Conservation (phyloP, 2,888 invertebrate species). For the Agrenia bidenticulata region DNA sequence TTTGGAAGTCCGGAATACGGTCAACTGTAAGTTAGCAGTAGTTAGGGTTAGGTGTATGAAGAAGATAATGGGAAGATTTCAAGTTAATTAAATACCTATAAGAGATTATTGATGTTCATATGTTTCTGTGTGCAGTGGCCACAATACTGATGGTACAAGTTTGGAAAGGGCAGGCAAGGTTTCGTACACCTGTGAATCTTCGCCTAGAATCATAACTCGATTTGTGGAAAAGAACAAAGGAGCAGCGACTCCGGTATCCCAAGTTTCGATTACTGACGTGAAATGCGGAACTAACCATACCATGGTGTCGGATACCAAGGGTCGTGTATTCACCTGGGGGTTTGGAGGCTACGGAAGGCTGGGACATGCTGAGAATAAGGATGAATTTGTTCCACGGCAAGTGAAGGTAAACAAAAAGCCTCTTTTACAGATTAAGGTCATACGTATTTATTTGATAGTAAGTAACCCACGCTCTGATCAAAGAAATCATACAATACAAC, state of each 20-base stretch:
- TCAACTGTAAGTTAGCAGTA: conserved; percentile 69
- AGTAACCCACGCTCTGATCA: no score
- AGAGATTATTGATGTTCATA: background rate
- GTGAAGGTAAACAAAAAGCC: conserved; percentile 22
- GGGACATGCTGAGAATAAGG: conserved; percentile 89
- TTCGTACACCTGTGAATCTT: conserved; percentile 79
- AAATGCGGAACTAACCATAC: conserved; percentile 87
- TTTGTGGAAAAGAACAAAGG: conserved; percentile 87
- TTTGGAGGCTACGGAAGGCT: conserved; percentile 85
- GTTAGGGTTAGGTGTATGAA: no score
- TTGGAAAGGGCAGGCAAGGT: conserved; percentile 87
- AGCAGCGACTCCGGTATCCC: conserved; percentile 74
- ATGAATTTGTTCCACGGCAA: conserved; percentile 76
- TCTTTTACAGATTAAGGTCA: no score
- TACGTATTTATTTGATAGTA: no score
- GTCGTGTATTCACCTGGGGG: conserved; percentile 90
- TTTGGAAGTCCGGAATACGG: conserved; percentile 93
- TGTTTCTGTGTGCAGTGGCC: no score
- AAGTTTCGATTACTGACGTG: conserved; percentile 84
- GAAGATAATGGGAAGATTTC: no score
- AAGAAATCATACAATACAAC: no score
- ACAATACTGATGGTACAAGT: conserved; percentile 93
- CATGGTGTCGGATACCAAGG: conserved; percentile 81
- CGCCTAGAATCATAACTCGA: conserved; percentile 78
- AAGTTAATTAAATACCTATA: no score